Percentiles rank a stretch among this genome's conserved stretches.
These are phyloP conservation scores for Ceratina australensis DNA, from an alignment of 1,140 invertebrate species.

Conservation along the genomic window DNA sequence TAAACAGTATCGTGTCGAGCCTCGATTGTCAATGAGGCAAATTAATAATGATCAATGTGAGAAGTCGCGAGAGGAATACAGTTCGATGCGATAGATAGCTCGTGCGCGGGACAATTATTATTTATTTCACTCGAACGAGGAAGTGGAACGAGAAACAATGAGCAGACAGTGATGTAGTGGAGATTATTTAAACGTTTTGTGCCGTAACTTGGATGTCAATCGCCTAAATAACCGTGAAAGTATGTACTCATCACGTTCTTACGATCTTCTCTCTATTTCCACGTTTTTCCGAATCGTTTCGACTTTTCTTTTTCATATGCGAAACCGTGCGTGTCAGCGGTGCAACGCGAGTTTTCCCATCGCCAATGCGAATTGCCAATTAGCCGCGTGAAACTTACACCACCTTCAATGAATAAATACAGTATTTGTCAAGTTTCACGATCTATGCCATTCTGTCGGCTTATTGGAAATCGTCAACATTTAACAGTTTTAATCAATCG, in stretches of 20 bases:
- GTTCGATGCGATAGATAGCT: slow-evolving; percentile 11
- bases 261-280: background rate
- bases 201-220: slow-evolving; percentile 9
- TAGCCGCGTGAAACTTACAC: background rate
- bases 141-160: background rate
- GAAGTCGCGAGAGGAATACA: background rate
- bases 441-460: background rate
- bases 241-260: slow-evolving; percentile 10
- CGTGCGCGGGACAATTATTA: background rate
- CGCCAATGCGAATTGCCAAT: background rate
- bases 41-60: slow-evolving; percentile 28
- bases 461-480: background rate
- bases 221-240: slow-evolving; percentile 17
- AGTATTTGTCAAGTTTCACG: background rate
- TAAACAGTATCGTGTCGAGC: slow-evolving; percentile 15
- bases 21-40: slow-evolving; percentile 29
- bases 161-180: slow-evolving; percentile 15
- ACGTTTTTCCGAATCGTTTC: no score
- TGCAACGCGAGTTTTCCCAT: slow-evolving; percentile 19
- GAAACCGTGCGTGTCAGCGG: no score
- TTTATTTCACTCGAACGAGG: background rate
- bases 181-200: background rate
- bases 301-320: no score
- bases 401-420: background rate
- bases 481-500: background rate